Conservation (phyloP, 2,888 invertebrate genomes). For the Caenorhabditis sp. region DNA sequence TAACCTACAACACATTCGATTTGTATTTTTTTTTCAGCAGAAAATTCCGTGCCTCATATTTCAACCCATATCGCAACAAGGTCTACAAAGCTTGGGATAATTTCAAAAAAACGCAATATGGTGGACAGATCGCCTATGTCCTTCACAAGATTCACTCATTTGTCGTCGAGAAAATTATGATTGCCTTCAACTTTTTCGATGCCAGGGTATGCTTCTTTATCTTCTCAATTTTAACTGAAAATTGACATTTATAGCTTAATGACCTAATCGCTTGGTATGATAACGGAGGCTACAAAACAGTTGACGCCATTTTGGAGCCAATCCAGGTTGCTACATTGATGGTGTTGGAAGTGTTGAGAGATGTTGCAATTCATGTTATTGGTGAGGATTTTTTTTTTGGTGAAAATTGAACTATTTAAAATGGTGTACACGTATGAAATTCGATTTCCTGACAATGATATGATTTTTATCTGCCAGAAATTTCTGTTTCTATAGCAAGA, state of each 20-base stretch:
- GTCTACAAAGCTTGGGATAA: conserved; percentile 14
- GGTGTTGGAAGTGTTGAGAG: conserved; percentile 32
- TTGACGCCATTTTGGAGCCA: conserved; percentile 30
- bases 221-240: too few relatives aligned
- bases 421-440: conserved; percentile 7
- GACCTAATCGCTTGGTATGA: conserved; percentile 40
- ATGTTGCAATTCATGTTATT: conserved; percentile 14
- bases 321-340: conserved; percentile 32
- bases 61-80: background rate
- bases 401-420: background rate
- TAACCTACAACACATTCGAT: too few relatives aligned
- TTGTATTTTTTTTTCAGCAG: too few relatives aligned
- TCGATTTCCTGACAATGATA: conserved; percentile 8
- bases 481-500: too few relatives aligned
- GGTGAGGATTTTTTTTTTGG: conserved; percentile 13
- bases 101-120: conserved; percentile 28
- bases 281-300: conserved; percentile 34
- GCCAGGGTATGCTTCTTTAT: conserved; percentile 4
- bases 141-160: conserved; percentile 21
- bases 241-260: conserved; percentile 21
- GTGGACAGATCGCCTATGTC: conserved; percentile 17
- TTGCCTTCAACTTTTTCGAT: conserved; percentile 23
- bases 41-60: too few relatives aligned
- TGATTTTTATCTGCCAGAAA: too few relatives aligned
- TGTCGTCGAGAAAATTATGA: conserved; percentile 31